Base-by-base conservation (phyloP, 2,113 vertebrate genomes). In the Calidris pygmaea region DNA sequence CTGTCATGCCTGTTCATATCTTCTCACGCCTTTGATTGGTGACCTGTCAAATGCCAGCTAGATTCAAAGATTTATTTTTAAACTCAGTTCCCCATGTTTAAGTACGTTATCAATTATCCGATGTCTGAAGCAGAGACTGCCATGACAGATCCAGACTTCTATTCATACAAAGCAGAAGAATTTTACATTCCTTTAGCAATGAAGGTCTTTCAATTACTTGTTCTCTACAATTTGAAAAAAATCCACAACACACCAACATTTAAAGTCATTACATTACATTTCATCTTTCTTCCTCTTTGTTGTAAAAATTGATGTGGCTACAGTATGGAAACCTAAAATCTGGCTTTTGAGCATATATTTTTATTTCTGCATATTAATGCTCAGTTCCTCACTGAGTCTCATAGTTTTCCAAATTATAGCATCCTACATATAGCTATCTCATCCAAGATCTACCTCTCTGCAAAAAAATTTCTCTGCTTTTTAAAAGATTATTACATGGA, bases 61-160 rank as follows among this genome's bases (percentile, higher is more conserved):
- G 77, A 96, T 88, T 68, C 74, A 93, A 72, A 81, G 82, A 92
- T 91, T 93, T 89, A 48, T 87, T 97, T 94, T 94, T 95, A 95
- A 93, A 73, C 53, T 45, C 27, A 3, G 29, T 85, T 86, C 47
- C 41, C 14, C 26, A 29, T 91, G 87, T 95, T 95, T 88, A 81
- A 85, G 60, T 41, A 48, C 12, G 1, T 93, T 76, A 96, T 90
- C 86, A 85, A 76, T 96, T 92, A 79, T 27, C 35, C 22, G 7
- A 52, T 14, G 4, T 79, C 75, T 74, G 85, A 90, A 82, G 74
- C 37, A 68, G 19, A 59, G 32, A 29, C 35, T 85, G 11, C 43
- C 83, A 14, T 86, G 63, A 86, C 90, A 95, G 65, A 76, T 89
- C 56, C 80, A 56, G 30, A 76, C 79, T 85, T 91, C 65, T 87